phyloP scores from a whole-genome alignment of 2,113 vertebrate genomes.

The Stictonetta naevosa region DNA sequence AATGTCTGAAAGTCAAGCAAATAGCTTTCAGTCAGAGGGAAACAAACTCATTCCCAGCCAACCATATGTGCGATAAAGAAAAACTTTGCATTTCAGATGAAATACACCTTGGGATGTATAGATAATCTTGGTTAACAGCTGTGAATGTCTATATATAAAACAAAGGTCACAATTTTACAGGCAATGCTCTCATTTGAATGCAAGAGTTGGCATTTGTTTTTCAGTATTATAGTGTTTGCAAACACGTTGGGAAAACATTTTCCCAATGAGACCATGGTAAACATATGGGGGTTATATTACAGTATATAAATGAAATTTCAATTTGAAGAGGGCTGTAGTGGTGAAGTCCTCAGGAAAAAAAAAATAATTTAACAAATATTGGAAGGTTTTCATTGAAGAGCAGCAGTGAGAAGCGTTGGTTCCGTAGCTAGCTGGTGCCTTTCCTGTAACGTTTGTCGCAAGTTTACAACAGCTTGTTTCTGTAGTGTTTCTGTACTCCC shows the following conservation, averaged over 20 bases:
- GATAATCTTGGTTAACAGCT: conserved; percentile 15
- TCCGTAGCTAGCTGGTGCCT: background rate
- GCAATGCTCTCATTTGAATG: background rate
- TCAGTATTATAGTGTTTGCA: background rate
- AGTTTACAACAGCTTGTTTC: background rate
- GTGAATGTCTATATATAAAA: background rate
- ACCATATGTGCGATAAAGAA: background rate
- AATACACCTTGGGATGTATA: background rate
- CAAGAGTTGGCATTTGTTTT: background rate
- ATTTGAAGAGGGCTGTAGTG: background rate
- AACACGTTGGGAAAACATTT: background rate
- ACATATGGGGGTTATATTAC: background rate
- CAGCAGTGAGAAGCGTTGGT: background rate
- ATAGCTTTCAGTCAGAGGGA: background rate
- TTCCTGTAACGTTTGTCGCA: background rate
- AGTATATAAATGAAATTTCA: background rate
- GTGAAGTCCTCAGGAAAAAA: background rate
- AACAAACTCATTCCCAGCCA: background rate
- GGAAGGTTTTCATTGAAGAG: background rate
- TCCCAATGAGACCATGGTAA: background rate
- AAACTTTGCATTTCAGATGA: background rate
- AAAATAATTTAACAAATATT: background rate
- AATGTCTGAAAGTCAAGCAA: conserved; percentile 23
- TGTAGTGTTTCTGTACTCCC: no score
- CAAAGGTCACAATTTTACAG: background rate